These are phyloP conservation scores for Menidia beryllina DNA, from an alignment of 2,113 vertebrate species.

Conservation along the genomic window DNA sequence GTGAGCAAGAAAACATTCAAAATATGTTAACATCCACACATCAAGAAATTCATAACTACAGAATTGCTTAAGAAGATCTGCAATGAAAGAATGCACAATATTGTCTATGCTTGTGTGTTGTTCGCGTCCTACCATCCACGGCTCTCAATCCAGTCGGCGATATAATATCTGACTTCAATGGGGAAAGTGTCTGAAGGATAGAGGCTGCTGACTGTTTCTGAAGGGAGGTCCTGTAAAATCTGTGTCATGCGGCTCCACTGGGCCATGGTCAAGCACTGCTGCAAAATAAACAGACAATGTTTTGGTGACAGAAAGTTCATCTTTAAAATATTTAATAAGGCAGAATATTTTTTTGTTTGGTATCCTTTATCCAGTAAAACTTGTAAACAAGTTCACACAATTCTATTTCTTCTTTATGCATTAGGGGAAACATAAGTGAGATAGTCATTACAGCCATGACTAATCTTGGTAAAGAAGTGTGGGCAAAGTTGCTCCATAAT, in stretches of 20 bases:
- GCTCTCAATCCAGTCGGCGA: constrained; percentile 80
- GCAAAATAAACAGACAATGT: constrained; percentile 15
- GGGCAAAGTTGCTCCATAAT: no score
- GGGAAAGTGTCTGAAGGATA: constrained; percentile 78
- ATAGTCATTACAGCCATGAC: no score
- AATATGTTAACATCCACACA: background rate
- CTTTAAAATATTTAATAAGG: no score
- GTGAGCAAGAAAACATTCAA: constrained; percentile 21
- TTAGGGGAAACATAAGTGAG: no score
- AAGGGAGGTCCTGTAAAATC: constrained; percentile 65
- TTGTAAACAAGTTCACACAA: no score
- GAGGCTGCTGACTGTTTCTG: constrained; percentile 67
- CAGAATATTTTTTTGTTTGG: no score
- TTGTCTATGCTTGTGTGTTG: background rate
- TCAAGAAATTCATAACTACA: background rate
- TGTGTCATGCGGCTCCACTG: constrained; percentile 79
- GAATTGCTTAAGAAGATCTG: background rate
- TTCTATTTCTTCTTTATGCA: no score
- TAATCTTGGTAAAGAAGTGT: no score
- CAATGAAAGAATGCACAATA: constrained; percentile 10
- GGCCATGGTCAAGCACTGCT: constrained; percentile 75
- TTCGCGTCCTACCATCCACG: constrained; percentile 78
- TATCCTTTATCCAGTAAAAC: no score
- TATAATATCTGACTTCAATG: constrained; percentile 80
- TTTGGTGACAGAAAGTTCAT: no score